Evolutionary conservation across 2,113 vertebrate genomes (phyloP), one percentile per base, ranked within the genome.

Genomic region (Herpetotheres cachinnans): DNA sequence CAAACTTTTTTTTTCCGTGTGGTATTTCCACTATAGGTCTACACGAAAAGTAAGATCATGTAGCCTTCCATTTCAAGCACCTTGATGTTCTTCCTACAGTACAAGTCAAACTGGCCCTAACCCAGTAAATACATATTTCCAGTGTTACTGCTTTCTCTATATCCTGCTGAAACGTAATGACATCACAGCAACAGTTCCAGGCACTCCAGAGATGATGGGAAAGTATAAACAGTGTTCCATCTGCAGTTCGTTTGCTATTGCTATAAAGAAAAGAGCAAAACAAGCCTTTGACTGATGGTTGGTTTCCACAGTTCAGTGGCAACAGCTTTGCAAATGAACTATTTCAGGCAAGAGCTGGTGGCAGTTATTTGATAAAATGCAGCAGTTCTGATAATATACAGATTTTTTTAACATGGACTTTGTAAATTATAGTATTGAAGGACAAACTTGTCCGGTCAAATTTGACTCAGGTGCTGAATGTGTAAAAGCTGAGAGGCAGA

Each of bases 161-260:
- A 71, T 81, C 62, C 86, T 90, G 89, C 63, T 42, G 72, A 52
- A 82, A 42, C 1, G 14, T 59, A 81, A 30, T 72, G 87, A 89
- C 85, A 93, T 90, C 90, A 86, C 73, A 77, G 76, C 5, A 16
- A 46, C 81, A 10, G 44, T 25, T 93, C 79, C 76, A 49, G 7
- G 52, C 74, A 47, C 80, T 89, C 52, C 59, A 4, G 62, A 94
- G 65, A 82, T 54, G 61, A 91, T 94, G 71, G 71, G 88, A 90
- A 98, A 95, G 36, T 95, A 90, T 95, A 97, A 98, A 97, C 85
- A 93, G 74, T 69, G 52, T 72, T 83, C 89, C 94, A 90, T 96
- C 95, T 97, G 92, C 85, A 96, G 95, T 52, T 97, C 89, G 66
- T 93, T 95, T 94, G 82, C 77, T 94, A 86, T 72, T 2, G 8